Percentiles rank a stretch among this genome's conserved stretches.
These are phyloP conservation scores for Ctena decussata DNA, from an alignment of 2,888 invertebrate species.

Conservation along the genomic window DNA sequence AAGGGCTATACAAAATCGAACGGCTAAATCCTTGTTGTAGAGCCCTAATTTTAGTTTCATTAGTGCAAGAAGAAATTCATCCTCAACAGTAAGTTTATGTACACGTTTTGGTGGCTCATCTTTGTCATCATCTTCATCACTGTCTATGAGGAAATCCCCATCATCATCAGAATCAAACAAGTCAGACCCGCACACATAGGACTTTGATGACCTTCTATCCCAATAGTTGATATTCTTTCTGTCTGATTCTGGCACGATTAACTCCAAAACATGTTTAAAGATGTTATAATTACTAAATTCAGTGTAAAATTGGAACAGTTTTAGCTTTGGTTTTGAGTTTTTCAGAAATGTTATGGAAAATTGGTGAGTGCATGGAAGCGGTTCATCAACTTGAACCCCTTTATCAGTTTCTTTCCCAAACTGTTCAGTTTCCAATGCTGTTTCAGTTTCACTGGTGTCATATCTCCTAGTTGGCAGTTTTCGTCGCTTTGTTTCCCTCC, in stretches of 20 bases:
- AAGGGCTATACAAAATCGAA: neutral
- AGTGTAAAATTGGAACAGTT: neutral
- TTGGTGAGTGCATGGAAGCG: neutral
- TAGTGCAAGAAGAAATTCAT: slow-evolving; percentile 27
- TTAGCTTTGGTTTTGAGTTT: neutral
- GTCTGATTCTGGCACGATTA: neutral
- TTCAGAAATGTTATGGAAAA: neutral
- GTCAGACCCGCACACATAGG: neutral
- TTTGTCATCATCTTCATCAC: slow-evolving; percentile 16
- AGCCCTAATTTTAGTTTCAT: slow-evolving; percentile 33
- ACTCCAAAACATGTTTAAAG: neutral
- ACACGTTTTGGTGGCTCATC: neutral
- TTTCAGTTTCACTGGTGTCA: neutral
- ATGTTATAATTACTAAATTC: neutral
- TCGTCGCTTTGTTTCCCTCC: neutral
- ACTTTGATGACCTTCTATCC: neutral
- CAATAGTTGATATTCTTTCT: neutral
- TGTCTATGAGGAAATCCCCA: neutral
- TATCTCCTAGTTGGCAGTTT: neutral
- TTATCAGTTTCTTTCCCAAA: neutral
- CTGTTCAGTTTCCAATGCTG: neutral
- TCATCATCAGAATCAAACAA: neutral
- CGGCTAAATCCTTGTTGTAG: neutral
- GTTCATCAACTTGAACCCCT: neutral
- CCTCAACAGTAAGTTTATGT: slow-evolving; percentile 12